These are phyloP conservation scores for Phenganax marumi DNA, from an alignment of 92 coral and sea anemone genomes.

Conservation along the genomic window DNA sequence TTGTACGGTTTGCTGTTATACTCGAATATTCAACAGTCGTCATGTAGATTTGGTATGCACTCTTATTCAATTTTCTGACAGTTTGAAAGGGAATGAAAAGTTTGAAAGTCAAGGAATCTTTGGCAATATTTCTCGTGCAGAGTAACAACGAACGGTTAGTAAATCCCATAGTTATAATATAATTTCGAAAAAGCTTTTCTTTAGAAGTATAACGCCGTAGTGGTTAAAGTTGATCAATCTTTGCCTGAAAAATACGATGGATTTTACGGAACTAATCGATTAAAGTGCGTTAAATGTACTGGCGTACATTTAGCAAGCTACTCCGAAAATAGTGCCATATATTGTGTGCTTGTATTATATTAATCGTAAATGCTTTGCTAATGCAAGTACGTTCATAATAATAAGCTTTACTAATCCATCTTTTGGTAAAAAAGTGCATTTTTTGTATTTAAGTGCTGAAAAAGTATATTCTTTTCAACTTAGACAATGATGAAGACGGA, in stretches of 20 bases:
- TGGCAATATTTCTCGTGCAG: slow-evolving; percentile 14
- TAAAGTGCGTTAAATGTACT: too few species aligned
- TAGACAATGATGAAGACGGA: background rate
- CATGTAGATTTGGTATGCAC: background rate
- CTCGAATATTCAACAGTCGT: background rate
- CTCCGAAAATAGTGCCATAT: too few species aligned
- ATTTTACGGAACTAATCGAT: too few species aligned
- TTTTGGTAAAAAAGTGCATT: background rate
- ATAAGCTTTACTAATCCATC: background rate
- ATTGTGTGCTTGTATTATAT: too few species aligned
- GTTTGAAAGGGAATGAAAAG: slow-evolving; percentile 22
- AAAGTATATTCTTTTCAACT: background rate
- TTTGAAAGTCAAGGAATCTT: slow-evolving; percentile 19
- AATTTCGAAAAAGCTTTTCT: too few species aligned
- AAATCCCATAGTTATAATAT: too few species aligned
- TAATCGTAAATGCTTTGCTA: too few species aligned
- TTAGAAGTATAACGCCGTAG: too few species aligned
- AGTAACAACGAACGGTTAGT: slow-evolving; percentile 14
- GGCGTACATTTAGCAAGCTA: too few species aligned
- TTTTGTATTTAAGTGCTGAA: background rate
- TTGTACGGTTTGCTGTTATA: background rate
- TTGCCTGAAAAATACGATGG: too few species aligned
- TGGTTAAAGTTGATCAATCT: too few species aligned
- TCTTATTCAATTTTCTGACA: background rate
- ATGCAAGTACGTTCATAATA: too few species aligned